These are phyloP conservation scores for Pteronura brasiliensis DNA, from an alignment of 2,113 vertebrate species.

Conservation along the genomic window DNA sequence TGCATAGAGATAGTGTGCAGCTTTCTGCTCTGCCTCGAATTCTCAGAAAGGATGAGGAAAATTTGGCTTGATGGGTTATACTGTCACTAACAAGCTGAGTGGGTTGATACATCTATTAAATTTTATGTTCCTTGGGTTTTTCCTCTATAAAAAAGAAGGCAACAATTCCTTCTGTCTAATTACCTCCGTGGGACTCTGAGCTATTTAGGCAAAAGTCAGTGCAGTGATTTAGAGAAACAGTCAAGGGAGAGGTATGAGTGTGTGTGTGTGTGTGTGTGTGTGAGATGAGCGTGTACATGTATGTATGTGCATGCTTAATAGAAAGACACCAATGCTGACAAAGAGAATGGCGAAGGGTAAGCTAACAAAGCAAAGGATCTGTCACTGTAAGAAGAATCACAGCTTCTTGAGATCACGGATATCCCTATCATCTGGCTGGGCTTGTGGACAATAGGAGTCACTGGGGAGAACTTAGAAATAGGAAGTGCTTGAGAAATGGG, in stretches of 20 bases:
- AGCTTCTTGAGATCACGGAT: neutral
- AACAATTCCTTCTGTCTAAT: conserved; percentile 57
- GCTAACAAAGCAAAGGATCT: neutral
- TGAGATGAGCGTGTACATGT: fast-evolving
- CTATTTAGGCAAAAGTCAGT: conserved; percentile 47
- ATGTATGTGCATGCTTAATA: neutral
- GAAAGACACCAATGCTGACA: neutral
- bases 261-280: too few species aligned
- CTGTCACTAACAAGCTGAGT: conserved; percentile 42
- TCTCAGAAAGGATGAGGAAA: neutral
- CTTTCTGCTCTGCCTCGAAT: neutral
- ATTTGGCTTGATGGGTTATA: neutral
- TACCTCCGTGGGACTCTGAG: conserved; percentile 49
- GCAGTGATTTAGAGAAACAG: conserved; percentile 24
- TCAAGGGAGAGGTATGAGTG: neutral
- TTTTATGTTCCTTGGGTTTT: conserved; percentile 62
- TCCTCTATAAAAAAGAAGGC: conserved; percentile 26
- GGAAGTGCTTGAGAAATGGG: neutral
- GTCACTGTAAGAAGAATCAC: neutral
- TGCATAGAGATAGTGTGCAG: neutral
- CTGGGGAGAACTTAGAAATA: neutral
- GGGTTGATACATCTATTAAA: conserved; percentile 54
- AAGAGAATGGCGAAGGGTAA: neutral
- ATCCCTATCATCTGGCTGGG: neutral
- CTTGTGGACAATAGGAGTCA: neutral